Conservation (phyloP, 2,113 vertebrate genomes). For the Seriola rivoliana region DNA sequence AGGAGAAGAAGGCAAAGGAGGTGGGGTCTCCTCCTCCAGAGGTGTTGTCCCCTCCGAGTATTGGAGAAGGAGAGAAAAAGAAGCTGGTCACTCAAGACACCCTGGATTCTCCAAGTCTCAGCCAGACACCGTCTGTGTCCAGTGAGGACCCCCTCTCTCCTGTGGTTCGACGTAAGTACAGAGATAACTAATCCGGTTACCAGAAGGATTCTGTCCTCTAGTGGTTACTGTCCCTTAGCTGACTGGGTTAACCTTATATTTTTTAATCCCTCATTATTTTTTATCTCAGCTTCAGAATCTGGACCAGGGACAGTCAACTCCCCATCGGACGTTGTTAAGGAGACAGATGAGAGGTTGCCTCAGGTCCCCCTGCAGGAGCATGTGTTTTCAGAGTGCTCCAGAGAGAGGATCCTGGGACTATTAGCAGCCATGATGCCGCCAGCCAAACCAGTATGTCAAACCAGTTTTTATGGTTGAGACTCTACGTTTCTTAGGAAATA, state of each 20-base stretch:
- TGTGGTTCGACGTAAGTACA: constrained; percentile 72
- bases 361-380: constrained; percentile 89
- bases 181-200: background rate
- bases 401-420: constrained; percentile 96
- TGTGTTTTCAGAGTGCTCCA: constrained; percentile 96
- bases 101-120: constrained; percentile 79
- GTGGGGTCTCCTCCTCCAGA: constrained; percentile 48
- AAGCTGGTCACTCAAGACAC: constrained; percentile 82
- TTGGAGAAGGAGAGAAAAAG: constrained; percentile 59
- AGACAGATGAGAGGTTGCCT: constrained; percentile 81
- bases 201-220: no score
- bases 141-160: constrained; percentile 83
- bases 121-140: constrained; percentile 82
- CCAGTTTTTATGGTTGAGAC: background rate
- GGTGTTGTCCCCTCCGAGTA: constrained; percentile 27
- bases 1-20: constrained; percentile 69
- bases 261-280: background rate
- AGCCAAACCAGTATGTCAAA: constrained; percentile 86
- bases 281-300: constrained; percentile 60
- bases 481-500: background rate
- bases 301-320: constrained; percentile 71
- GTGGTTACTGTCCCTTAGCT: background rate
- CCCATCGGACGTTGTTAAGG: constrained; percentile 75
- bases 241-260: background rate
- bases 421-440: constrained; percentile 96